Evolutionary conservation across 2,113 vertebrate species (phyloP), one percentile per base, ranked within the genome.

Genomic region (Barnardius zonarius): DNA sequence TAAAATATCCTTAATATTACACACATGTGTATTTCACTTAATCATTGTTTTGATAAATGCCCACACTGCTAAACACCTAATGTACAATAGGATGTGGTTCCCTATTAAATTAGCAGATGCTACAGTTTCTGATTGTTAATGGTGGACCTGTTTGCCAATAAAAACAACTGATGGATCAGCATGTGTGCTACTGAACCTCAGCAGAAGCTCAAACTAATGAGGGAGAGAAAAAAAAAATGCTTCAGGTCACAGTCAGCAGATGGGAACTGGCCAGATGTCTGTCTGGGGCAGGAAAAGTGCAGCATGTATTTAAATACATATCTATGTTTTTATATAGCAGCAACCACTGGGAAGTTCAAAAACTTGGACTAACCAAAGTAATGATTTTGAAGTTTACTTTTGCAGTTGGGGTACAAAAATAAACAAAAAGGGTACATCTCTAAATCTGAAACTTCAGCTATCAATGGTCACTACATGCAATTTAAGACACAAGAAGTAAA

Each of bases 241-340:
- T 97, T 79, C 92, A 94, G 93, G 95, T 97, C 97, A 96, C 55
- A 95, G 88, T 95, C 92, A 91, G 90, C 94, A 96, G 94, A 97
- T 96, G 96, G 78, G 92, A 96, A 95, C 75, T 84, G 77, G 92
- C 91, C 92, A 97, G 95, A 93, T 96, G 92, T 95, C 93, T 97
- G 90, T 97, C 96, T 96, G 83, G 92, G 95, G 92, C 95, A 97
- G 73, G 70, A 83, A 93, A 94, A 97, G 88, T 94, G 72, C 96
- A 94, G 76, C 57, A 94, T 82, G 55, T 73, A 91, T 94, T 96
- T 95, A 92, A 96, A 94, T 89, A 87, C 30, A 86, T 95, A 93
- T 91, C 54, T 82, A 2, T 59, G 83, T 68, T 95, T 96, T 96
- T 59, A 54, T 94, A 84, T 31, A 90, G 81, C 78, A 95, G 55